Conservation (phyloP, 2,113 vertebrate species). For the Nerophis ophidion region DNA sequence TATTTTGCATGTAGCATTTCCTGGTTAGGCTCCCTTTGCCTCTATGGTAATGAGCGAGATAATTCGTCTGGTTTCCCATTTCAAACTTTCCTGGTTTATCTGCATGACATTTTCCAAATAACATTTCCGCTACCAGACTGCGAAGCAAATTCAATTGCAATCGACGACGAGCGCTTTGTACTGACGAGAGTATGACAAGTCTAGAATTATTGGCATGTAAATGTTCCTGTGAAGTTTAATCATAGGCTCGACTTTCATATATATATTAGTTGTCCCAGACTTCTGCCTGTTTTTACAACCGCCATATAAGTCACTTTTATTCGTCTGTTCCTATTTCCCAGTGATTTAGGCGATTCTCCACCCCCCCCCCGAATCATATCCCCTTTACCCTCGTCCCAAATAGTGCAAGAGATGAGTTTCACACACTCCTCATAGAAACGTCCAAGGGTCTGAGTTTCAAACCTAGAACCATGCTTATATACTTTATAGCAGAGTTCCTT, state of each 20-base stretch:
- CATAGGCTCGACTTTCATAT: not conserved
- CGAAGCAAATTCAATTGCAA: slow-evolving; percentile 2
- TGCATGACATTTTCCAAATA: slow-evolving; percentile 36
- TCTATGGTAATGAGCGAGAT: slow-evolving; percentile 67
- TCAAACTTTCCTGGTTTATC: slow-evolving; percentile 40
- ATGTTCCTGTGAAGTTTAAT: slow-evolving; percentile 25
- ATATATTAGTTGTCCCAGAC: not conserved
- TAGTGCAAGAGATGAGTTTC: slow-evolving; percentile 1
- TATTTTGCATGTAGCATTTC: slow-evolving; percentile 34
- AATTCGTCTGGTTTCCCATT: slow-evolving; percentile 48
- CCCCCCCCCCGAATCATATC: not conserved
- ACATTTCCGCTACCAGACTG: slow-evolving; percentile 17
- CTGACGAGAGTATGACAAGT: slow-evolving; percentile 5
- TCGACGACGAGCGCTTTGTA: slow-evolving; percentile 1
- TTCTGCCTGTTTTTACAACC: slow-evolving; percentile 64
- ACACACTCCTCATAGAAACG: not conserved
- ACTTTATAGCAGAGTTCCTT: no score
- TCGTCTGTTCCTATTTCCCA: slow-evolving; percentile 38
- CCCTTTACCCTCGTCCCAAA: slow-evolving; percentile 2
- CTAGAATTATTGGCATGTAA: slow-evolving; percentile 36
- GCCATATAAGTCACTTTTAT: slow-evolving; percentile 51
- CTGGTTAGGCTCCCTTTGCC: slow-evolving; percentile 55
- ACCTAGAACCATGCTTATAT: no score
- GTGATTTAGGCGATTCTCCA: slow-evolving; percentile 40
- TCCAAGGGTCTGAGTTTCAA: no score